phyloP scores from a whole-genome alignment of 2,888 invertebrate genomes.

The Drosophila hamatofila region DNA sequence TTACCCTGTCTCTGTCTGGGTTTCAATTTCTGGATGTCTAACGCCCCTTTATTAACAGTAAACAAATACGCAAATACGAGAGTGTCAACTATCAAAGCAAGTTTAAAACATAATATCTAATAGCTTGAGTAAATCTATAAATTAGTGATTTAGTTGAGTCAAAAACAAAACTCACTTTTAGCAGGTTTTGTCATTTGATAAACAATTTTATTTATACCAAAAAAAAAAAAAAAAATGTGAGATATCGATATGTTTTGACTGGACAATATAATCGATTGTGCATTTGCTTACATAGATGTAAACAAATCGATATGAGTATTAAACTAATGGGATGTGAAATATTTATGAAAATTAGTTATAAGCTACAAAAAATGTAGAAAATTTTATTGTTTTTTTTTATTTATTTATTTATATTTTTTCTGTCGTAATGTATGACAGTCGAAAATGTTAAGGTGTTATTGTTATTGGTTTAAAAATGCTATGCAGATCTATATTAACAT shows the following conservation, averaged over 20 bases:
- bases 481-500: too few species aligned
- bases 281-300: background rate
- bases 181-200: background rate
- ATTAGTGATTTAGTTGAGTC: background rate
- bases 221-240: background rate
- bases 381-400: too few species aligned
- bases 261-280: background rate
- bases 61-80: constrained; percentile 38
- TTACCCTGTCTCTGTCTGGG: constrained; percentile 8
- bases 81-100: constrained; percentile 5
- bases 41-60: constrained; percentile 41
- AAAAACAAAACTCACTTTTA: background rate
- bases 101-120: constrained; percentile 1
- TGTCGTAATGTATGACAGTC: too few species aligned
- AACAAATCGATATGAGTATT: background rate
- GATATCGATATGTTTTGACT: background rate
- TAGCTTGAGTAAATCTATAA: background rate
- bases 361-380: too few species aligned
- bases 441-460: too few species aligned
- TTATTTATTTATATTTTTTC: too few species aligned
- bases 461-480: too few species aligned
- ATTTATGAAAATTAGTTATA: too few species aligned
- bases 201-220: background rate
- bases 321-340: background rate
- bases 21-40: constrained; percentile 26